These are phyloP conservation scores for Cheilosia scutellata DNA, from an alignment of 2,888 invertebrate genomes.

Conservation along the genomic window DNA sequence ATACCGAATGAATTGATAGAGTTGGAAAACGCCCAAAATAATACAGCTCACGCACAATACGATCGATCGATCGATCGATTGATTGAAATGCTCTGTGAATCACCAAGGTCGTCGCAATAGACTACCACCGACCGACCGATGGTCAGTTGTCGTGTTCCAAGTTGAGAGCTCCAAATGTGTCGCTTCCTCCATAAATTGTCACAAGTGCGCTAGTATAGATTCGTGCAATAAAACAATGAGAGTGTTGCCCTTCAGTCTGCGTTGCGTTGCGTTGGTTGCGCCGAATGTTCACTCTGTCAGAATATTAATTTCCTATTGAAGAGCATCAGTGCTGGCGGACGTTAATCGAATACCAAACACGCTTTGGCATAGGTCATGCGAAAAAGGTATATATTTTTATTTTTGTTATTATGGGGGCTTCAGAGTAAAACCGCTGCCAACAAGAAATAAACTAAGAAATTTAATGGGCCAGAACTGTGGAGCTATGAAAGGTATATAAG, in stretches of 20 bases:
- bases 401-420: conserved; percentile 18
- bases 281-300: conserved; percentile 51
- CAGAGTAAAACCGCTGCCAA: too few relatives aligned
- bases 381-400: conserved; percentile 47
- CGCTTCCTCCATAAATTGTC: conserved; percentile 42
- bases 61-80: conserved; percentile 30
- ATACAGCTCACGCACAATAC: conserved; percentile 14
- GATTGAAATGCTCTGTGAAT: conserved; percentile 38
- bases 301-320: conserved; percentile 68
- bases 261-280: conserved; percentile 18
- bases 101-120: conserved; percentile 59
- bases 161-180: conserved; percentile 25
- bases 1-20: conserved; percentile 28
- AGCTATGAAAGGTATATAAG: conserved; percentile 26
- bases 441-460: background rate
- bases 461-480: conserved; percentile 47
- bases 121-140: conserved; percentile 17
- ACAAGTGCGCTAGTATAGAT: conserved; percentile 20
- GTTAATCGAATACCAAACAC: conserved; percentile 57
- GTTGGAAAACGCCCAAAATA: conserved; percentile 46
- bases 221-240: conserved; percentile 66
- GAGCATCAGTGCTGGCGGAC: conserved; percentile 35
- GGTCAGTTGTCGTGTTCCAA: conserved; percentile 25
- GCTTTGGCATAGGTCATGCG: conserved; percentile 20
- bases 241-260: conserved; percentile 54